Evolutionary conservation across 2,113 vertebrate species (phyloP).

Genomic region (Propithecus coquereli): DNA sequence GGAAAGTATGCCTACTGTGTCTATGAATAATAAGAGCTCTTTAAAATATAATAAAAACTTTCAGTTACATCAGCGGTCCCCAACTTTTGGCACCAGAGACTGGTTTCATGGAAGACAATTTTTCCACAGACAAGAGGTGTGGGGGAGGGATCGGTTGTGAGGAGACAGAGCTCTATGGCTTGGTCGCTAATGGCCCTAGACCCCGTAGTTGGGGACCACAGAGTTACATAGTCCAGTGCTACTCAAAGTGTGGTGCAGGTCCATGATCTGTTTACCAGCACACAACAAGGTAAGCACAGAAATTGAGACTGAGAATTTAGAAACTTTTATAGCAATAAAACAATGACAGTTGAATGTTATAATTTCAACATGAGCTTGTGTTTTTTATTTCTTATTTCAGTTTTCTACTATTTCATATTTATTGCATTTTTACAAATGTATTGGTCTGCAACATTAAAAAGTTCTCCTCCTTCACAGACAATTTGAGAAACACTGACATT

Average conservation of each 20-base stretch:
- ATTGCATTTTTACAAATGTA: not conserved
- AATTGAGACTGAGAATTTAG: not conserved
- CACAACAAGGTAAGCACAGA: not conserved
- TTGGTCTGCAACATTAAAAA: not conserved
- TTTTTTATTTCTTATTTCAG: not conserved
- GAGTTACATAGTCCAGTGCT: not conserved
- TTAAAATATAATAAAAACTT: not conserved
- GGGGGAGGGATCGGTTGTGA: too few species aligned
- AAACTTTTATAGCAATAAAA: not conserved
- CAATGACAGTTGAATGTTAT: not conserved
- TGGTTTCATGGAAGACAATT: too few species aligned
- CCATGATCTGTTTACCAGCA: not conserved
- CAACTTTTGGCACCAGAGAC: too few species aligned
- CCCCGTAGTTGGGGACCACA: too few species aligned
- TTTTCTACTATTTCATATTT: not conserved
- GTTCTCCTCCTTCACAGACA: not conserved
- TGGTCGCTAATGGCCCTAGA: too few species aligned
- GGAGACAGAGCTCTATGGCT: too few species aligned
- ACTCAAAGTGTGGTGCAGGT: not conserved
- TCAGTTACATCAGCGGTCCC: not conserved
- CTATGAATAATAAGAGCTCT: conserved; percentile 29
- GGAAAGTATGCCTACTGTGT: not conserved
- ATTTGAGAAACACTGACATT: not conserved
- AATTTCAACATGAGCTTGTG: not conserved
- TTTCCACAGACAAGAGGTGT: too few species aligned